Percentiles rank a stretch among this genome's conserved stretches.
These are phyloP conservation scores for Dascillus cervinus DNA, from an alignment of 2,888 invertebrate genomes.

Conservation along the genomic window DNA sequence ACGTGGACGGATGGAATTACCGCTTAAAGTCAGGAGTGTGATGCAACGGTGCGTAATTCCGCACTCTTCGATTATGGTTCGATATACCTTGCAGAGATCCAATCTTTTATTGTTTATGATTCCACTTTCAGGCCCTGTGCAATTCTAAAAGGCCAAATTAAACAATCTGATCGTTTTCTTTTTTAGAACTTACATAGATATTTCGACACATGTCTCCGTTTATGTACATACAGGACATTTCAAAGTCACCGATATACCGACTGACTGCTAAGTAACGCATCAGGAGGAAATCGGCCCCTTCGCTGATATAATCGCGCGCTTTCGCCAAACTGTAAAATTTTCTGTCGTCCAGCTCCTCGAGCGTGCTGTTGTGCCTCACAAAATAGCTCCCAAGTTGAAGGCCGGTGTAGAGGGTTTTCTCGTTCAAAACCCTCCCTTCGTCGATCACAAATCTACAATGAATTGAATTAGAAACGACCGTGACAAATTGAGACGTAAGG, in stretches of 20 bases:
- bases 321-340: conserved; percentile 47
- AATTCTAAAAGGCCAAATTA: conserved; percentile 44
- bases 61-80: conserved; percentile 50
- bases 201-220: conserved; percentile 53
- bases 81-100: conserved; percentile 51
- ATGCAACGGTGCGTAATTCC: conserved; percentile 47
- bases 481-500: too few relatives aligned
- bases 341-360: conserved; percentile 42
- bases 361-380: conserved; percentile 45
- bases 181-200: conserved; percentile 51
- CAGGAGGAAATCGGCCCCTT: conserved; percentile 54
- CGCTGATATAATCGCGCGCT: conserved; percentile 49
- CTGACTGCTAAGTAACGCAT: conserved; percentile 52
- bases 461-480: too few relatives aligned
- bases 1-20: conserved; percentile 37
- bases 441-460: conserved; percentile 38
- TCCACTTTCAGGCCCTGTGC: conserved; percentile 46
- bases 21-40: conserved; percentile 49
- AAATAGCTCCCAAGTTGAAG: conserved; percentile 51
- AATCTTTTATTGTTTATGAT: conserved; percentile 46
- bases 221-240: conserved; percentile 50
- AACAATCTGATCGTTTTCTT: too few relatives aligned
- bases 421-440: conserved; percentile 39
- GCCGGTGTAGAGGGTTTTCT: conserved; percentile 49
- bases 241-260: conserved; percentile 48